These are phyloP conservation scores for Eulemur rufifrons DNA, from an alignment of 2,113 vertebrate genomes.

Conservation along the genomic window DNA sequence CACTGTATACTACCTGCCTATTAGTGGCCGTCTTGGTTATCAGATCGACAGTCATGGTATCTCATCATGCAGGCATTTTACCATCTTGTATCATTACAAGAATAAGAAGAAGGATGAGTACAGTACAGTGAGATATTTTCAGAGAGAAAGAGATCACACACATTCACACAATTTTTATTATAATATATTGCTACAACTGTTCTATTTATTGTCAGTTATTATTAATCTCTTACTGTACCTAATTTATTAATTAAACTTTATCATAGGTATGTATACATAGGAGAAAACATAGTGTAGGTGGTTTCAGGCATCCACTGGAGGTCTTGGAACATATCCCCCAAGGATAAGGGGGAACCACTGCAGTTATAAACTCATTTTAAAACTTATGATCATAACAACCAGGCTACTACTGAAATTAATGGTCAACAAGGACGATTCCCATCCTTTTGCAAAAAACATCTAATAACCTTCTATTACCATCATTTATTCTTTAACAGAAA, in stretches of 20 bases:
- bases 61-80: background rate
- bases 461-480: background rate
- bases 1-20: background rate
- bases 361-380: conserved; percentile 41
- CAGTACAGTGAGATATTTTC: background rate
- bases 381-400: background rate
- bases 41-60: background rate
- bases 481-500: conserved; percentile 20
- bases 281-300: background rate
- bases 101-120: background rate
- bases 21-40: background rate
- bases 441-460: conserved; percentile 15
- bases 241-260: background rate
- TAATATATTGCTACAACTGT: background rate
- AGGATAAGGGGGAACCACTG: background rate
- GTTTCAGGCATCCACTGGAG: background rate
- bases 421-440: background rate
- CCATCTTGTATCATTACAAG: background rate
- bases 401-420: background rate
- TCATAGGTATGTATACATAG: background rate
- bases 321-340: background rate
- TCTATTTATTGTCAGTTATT: background rate
- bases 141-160: background rate
- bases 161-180: background rate
- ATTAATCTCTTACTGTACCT: background rate